phyloP scores from a whole-genome alignment of 1,140 invertebrate species.

The Diachasmimorpha longicaudata region DNA sequence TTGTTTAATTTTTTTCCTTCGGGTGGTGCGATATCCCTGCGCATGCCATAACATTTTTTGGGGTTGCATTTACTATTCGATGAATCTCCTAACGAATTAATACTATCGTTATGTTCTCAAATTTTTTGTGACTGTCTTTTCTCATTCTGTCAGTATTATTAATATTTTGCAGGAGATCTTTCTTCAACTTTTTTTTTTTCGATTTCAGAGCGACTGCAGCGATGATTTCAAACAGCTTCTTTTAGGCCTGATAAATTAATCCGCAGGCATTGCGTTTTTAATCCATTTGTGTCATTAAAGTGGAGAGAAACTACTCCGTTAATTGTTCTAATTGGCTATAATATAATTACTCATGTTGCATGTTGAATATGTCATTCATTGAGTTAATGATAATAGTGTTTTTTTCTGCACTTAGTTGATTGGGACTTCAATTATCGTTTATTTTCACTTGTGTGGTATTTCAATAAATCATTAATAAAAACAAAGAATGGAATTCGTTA shows the following conservation, averaged over 20 bases:
- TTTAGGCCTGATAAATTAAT: constrained; percentile 62
- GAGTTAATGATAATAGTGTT: no score
- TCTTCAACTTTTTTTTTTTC: constrained; percentile 36
- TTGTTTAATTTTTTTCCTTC: background rate
- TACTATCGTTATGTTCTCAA: no score
- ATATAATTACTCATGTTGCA: no score
- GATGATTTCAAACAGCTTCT: constrained; percentile 69
- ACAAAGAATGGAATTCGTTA: no score
- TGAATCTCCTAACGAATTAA: background rate
- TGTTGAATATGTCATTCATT: no score
- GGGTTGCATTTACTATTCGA: background rate
- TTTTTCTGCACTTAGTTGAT: no score
- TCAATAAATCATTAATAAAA: no score
- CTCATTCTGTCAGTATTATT: background rate
- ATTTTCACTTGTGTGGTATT: no score
- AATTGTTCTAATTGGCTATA: no score
- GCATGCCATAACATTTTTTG: no score
- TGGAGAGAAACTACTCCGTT: background rate
- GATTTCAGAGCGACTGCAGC: constrained; percentile 59
- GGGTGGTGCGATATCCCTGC: no score
- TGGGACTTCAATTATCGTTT: no score
- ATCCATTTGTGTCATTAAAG: background rate
- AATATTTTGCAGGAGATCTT: background rate
- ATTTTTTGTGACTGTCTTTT: background rate
- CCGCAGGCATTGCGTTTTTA: background rate